These are phyloP conservation scores for Drosophila pseudotakahashii DNA, from an alignment of 2,888 invertebrate genomes.

Conservation along the genomic window DNA sequence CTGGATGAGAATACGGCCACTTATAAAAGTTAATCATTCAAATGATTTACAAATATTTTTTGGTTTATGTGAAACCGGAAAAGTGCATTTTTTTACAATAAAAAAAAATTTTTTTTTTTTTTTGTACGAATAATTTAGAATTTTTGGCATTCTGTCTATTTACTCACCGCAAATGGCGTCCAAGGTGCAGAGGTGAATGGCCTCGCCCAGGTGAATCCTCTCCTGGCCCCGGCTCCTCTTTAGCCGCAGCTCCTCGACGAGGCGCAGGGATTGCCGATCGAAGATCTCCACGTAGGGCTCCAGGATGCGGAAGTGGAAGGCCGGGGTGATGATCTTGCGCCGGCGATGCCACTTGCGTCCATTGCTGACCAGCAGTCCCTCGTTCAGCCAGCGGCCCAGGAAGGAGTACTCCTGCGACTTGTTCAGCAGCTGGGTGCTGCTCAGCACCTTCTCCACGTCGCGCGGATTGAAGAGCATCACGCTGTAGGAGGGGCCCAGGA, in stretches of 20 bases:
- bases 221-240: conserved; percentile 71
- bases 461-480: conserved; percentile 56
- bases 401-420: conserved; percentile 62
- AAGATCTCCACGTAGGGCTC: conserved; percentile 89
- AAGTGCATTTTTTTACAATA: too few relatives aligned
- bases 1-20: not conserved
- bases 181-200: conserved; percentile 83
- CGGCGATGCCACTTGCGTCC: conserved; percentile 87
- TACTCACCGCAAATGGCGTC: conserved; percentile 84
- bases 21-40: not conserved
- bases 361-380: conserved; percentile 65
- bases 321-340: conserved; percentile 89
- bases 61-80: too few relatives aligned
- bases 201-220: conserved; percentile 85
- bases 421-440: conserved; percentile 47
- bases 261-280: conserved; percentile 86
- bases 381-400: conserved; percentile 64
- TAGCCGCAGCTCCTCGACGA: conserved; percentile 81
- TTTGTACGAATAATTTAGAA: too few relatives aligned
- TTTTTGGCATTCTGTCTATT: too few relatives aligned
- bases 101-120: too few relatives aligned
- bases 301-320: conserved; percentile 91
- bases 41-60: too few relatives aligned
- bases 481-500: conserved; percentile 53
- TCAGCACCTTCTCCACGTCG: conserved; percentile 60